Evolutionary conservation across 2,888 invertebrate genomes (phyloP), one percentile per base, ranked within the genome.

Genomic region (Morpho deidamia): DNA sequence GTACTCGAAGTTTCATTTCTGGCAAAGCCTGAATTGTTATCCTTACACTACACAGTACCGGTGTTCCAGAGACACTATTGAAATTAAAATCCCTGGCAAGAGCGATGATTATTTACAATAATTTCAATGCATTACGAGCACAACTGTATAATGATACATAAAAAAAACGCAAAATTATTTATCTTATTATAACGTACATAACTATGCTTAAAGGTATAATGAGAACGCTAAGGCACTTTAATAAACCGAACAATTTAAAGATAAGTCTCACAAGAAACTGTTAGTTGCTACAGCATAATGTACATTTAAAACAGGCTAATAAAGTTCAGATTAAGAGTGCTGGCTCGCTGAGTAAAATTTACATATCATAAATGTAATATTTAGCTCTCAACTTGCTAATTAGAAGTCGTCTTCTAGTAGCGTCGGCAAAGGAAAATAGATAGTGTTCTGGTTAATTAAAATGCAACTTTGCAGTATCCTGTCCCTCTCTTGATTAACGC

Each of bases 301-400:
- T 69, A 57, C 53, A 67, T 78, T 69, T 65, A 78, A 74, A 61
- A 4, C 2, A 14, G 54, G 38, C 35, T 38, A 44, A 66, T 77
- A 83, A 70, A 78, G 82, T 71, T 69, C 62, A 78, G 60, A 72
- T 72, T 76, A 70, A 68, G 58, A 54, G 60, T 62, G 60, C 66
- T 69, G 64, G 68, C 65, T 70, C 65, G 63, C 69, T 75, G 68
- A 71, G 75, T 66, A 72, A 82, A 83, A 86, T 88, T 86, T 88
- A 84, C 85, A 86, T 86, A 83, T 83, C 84, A 85, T 86, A 87
- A 87, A 85, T 86, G 85, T 87, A 82, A 87, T 87, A 86, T 85
- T 87, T 86, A 84, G 83, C 85, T 83, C 81, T 83, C 82, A 81
- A 84, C 82, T 85, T 85, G 84, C 83, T 88, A 88, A 88, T 88